Evolutionary conservation across 2,888 invertebrate genomes (phyloP), one percentile per base, ranked within the genome.

Genomic region (Cordilura impudica): DNA sequence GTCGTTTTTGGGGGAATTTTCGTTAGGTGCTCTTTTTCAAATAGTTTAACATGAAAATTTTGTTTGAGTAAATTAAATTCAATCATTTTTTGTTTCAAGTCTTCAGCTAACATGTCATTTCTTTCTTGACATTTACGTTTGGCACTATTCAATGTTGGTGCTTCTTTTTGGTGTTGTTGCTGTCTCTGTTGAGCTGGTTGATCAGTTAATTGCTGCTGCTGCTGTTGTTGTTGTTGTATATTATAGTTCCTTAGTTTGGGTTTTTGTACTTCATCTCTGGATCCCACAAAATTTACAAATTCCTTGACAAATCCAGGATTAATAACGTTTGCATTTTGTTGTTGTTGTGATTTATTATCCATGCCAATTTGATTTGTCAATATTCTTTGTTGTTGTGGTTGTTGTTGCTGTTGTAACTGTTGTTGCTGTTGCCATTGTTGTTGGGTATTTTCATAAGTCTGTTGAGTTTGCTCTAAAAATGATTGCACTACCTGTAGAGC

Each of bases 401-500:
- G 35, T 23, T 35, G 47, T 19, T 60, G 31, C 14, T 16, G 53
- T 0, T 29, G 26, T 12, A 12, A 18, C 1, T n/a, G 7, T 29
- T 60, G 60, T 29, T 19, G n/a, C n/a, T n/a, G n/a, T n/a, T n/a
- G n/a, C n/a, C n/a, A n/a, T 54, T 47, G 61, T 35, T 66, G 16
- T 10, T 74, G 43, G 23, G 18, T 18, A 4, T 29, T 14, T 16
- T 69, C 47, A 49, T 29, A 75, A n/a, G 2, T 7, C 16, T 47
- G 14, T 56, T 75, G 54, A 8, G 60, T 53, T 18, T 75, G 75
- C 16, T 75, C 69, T 29, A 74, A 5, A 7, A 74, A 74, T 31
- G 74, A 74, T 61, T 74, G 74, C 3, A 74, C 74, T 7, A 74
- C 61, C 19, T 69, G 74, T 45, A 74, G 67, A n/a, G 75, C 69